These are phyloP conservation scores for Diploptera punctata DNA, from an alignment of 2,888 invertebrate species.

Conservation along the genomic window DNA sequence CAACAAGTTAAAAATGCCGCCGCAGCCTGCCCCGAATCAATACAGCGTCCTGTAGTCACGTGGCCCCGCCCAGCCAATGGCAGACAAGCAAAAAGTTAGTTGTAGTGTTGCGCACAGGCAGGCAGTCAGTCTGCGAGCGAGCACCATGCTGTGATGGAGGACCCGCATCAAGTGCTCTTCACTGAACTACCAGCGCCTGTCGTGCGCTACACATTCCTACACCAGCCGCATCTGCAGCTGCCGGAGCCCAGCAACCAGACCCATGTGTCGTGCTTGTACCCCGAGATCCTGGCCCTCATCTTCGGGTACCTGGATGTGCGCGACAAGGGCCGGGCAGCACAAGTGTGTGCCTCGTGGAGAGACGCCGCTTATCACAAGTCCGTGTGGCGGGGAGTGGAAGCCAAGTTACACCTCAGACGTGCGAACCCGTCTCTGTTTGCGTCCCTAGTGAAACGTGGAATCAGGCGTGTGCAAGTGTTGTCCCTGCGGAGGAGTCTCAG, in stretches of 20 bases:
- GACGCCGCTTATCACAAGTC: constrained; percentile 92
- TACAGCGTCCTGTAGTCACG: constrained; percentile 69
- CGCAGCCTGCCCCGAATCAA: constrained; percentile 79
- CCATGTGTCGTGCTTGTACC: constrained; percentile 88
- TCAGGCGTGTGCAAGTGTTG: constrained; percentile 86
- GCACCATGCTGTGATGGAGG: constrained; percentile 52
- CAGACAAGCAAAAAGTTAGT: constrained; percentile 40
- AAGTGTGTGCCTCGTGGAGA: constrained; percentile 88
- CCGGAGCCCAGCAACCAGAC: constrained; percentile 62
- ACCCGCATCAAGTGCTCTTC: constrained; percentile 62
- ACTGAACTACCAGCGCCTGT: constrained; percentile 65
- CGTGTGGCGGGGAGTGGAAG: constrained; percentile 94
- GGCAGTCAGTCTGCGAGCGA: constrained; percentile 35
- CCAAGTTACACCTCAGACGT: constrained; percentile 84
- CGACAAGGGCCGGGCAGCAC: constrained; percentile 89
- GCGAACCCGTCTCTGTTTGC: constrained; percentile 85
- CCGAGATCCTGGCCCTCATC: constrained; percentile 90
- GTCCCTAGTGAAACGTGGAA: constrained; percentile 86
- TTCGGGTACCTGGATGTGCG: constrained; percentile 88
- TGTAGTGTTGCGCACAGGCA: constrained; percentile 24
- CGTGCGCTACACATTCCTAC: constrained; percentile 51
- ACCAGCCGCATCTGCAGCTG: constrained; percentile 58
- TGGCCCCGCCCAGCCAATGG: constrained; percentile 58
- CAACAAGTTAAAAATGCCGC: constrained; percentile 77
- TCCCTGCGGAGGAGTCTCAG: constrained; percentile 82